Conservation (phyloP, 2,113 vertebrate genomes). For the Marcusenius ussheri region DNA sequence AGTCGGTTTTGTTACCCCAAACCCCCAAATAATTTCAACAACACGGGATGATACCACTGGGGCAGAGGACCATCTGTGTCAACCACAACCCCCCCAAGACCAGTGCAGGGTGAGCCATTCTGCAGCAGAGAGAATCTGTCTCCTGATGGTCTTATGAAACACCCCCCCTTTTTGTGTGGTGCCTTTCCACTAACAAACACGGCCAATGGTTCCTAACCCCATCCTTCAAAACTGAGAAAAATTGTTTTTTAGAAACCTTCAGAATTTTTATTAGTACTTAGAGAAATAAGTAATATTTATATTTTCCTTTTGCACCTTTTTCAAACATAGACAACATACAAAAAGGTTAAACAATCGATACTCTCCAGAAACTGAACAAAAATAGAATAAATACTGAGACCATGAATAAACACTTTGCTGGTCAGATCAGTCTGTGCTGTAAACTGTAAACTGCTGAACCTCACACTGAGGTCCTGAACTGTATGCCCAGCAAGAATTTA, state of each 20-base stretch:
- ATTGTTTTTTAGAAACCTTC: not conserved
- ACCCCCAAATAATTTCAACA: not conserved
- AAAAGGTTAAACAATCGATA: not conserved
- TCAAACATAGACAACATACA: slow-evolving; percentile 1
- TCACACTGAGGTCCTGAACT: not conserved
- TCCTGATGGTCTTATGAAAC: not conserved
- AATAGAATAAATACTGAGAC: not conserved
- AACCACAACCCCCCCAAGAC: not conserved
- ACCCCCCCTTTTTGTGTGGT: not conserved
- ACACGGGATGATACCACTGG: not conserved
- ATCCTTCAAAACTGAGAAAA: not conserved
- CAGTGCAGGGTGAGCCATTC: not conserved
- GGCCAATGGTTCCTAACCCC: not conserved
- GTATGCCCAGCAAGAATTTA: not conserved
- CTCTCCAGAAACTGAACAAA: not conserved
- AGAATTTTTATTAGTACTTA: not conserved
- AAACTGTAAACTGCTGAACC: not conserved
- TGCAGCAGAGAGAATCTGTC: not conserved
- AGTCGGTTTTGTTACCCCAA: not conserved
- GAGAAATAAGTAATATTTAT: not conserved
- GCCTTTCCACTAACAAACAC: not conserved
- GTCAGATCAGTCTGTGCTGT: not conserved
- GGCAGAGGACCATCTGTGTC: not conserved
- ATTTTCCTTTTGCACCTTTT: not conserved
- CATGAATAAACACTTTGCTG: not conserved